phyloP scores from a whole-genome alignment of 2,888 invertebrate genomes.

The Charanyca ferruginea region DNA sequence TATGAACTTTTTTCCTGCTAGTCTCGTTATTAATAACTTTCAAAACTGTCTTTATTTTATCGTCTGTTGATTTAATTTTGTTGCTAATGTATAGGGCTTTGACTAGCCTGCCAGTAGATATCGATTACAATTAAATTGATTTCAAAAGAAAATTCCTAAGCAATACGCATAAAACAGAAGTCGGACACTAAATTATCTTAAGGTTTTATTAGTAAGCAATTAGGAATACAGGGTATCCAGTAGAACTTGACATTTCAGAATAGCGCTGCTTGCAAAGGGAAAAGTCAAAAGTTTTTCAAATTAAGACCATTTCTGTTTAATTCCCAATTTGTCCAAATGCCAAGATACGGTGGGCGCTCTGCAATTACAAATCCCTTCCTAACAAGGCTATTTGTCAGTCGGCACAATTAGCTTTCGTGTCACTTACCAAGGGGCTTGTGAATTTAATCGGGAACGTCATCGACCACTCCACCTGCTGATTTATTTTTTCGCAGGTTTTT shows the following conservation, averaged over 20 bases:
- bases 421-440: constrained; percentile 51
- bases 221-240: constrained; percentile 24
- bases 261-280: neutral
- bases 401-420: constrained; percentile 58
- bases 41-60: too few relatives aligned
- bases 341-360: constrained; percentile 21
- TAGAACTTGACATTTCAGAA: constrained; percentile 9
- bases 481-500: constrained; percentile 47
- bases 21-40: too few relatives aligned
- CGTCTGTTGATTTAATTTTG: too few relatives aligned
- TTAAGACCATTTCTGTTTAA: constrained; percentile 11
- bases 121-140: constrained; percentile 5
- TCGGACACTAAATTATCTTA: constrained; percentile 11
- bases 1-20: too few relatives aligned
- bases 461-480: constrained; percentile 66
- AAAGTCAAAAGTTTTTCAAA: neutral
- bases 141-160: constrained; percentile 1
- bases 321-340: constrained; percentile 11
- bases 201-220: constrained; percentile 46
- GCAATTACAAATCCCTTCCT: constrained; percentile 60
- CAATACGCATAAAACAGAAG: neutral
- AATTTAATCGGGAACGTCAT: constrained; percentile 62
- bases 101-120: too few relatives aligned
- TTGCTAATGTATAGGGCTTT: too few relatives aligned
- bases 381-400: constrained; percentile 64